phyloP scores from a whole-genome alignment of 2,888 invertebrate species.

The Steinernema hermaphroditum region DNA sequence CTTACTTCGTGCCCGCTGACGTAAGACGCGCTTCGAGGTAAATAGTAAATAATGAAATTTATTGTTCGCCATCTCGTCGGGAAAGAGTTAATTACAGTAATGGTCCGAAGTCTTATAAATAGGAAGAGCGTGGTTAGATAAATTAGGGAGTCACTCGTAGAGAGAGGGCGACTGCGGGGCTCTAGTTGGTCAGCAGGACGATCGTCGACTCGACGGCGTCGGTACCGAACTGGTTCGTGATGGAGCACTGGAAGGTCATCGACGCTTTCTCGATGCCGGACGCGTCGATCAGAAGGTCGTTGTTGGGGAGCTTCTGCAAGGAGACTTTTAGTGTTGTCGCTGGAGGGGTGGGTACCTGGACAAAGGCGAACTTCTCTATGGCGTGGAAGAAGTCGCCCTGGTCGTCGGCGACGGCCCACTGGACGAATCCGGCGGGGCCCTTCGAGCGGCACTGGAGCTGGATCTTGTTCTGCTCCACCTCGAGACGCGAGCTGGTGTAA shows the following conservation, averaged over 20 bases:
- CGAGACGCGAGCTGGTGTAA: not conserved
- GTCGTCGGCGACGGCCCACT: not conserved
- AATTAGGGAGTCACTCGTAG: too few species aligned
- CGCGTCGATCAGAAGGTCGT: slow-evolving; percentile 1
- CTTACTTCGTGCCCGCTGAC: too few species aligned
- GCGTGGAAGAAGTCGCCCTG: not conserved
- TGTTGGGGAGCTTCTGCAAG: not conserved
- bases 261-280: not conserved
- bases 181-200: slow-evolving; percentile 7
- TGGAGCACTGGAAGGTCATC: not conserved
- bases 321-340: too few species aligned
- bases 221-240: not conserved
- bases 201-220: not conserved
- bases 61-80: too few species aligned
- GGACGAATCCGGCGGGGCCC: not conserved
- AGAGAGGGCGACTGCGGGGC: not conserved
- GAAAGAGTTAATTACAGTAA: too few species aligned
- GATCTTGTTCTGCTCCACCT: not conserved
- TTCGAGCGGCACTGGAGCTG: not conserved
- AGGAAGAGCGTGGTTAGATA: too few species aligned
- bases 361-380: not conserved
- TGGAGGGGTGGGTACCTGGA: too few species aligned
- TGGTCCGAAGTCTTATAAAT: too few species aligned
- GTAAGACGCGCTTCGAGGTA: too few species aligned
- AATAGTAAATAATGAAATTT: too few species aligned